phyloP scores from a whole-genome alignment of 2,113 vertebrate genomes.

The Corythornis vintsioides region DNA sequence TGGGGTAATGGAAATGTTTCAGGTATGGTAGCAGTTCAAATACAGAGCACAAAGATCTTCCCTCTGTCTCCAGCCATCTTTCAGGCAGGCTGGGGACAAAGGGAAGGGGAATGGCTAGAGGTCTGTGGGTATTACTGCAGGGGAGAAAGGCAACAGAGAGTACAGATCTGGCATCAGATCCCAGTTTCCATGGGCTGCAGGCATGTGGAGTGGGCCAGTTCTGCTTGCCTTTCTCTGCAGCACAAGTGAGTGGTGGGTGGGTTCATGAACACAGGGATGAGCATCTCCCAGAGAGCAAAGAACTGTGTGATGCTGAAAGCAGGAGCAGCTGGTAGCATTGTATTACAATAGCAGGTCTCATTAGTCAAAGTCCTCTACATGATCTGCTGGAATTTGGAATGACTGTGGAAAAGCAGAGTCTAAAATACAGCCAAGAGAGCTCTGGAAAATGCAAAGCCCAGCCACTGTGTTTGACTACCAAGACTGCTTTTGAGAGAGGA shows the following conservation, averaged over 20 bases:
- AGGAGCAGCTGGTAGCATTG: background rate
- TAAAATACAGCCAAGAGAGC: background rate
- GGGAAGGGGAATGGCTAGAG: background rate
- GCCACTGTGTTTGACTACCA: background rate
- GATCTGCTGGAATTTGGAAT: background rate
- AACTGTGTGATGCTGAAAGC: background rate
- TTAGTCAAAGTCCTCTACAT: background rate
- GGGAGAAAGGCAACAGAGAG: background rate
- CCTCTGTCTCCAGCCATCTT: background rate
- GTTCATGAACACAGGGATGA: fast-evolving
- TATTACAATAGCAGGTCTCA: background rate
- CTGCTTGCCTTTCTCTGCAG: background rate
- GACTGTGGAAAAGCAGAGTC: background rate
- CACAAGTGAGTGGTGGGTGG: background rate
- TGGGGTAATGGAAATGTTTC: background rate
- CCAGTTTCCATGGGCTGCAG: background rate
- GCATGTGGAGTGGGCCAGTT: fast-evolving
- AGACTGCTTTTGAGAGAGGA: background rate
- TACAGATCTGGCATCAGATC: background rate
- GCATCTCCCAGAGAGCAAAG: background rate
- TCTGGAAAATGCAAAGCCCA: background rate
- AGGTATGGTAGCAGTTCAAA: background rate
- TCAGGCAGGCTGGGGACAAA: background rate
- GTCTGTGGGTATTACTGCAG: fast-evolving
- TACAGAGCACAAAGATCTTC: background rate